Conservation (phyloP, 2,797 vertebrate genomes). For the Poecilia wingei region DNA sequence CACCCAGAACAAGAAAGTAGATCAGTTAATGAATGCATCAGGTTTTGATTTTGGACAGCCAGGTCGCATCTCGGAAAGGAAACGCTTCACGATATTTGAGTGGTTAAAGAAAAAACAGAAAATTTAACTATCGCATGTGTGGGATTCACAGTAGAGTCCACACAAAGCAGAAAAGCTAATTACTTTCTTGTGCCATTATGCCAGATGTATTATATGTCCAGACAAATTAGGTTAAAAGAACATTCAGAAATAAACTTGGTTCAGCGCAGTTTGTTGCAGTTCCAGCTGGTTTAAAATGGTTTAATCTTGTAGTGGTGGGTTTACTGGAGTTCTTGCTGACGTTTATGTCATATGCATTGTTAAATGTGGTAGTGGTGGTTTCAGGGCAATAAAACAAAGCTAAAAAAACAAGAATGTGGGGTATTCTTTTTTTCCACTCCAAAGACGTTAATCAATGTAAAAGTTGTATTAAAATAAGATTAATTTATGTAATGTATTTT, state of each 20-base stretch:
- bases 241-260: neutral
- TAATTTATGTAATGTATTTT: neutral
- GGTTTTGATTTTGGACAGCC: neutral
- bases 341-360: neutral
- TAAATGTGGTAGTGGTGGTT: neutral
- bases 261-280: neutral
- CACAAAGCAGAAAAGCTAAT: neutral
- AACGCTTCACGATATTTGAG: neutral
- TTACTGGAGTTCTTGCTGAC: neutral
- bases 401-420: neutral
- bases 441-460: neutral
- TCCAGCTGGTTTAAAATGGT: neutral
- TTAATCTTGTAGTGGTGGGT: neutral
- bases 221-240: neutral
- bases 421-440: neutral
- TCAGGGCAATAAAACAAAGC: neutral
- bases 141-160: neutral
- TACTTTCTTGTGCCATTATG: neutral
- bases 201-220: neutral
- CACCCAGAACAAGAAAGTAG: neutral
- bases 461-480: neutral
- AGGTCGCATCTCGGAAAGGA: neutral
- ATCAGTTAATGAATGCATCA: neutral
- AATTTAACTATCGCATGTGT: neutral
- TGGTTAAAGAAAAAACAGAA: neutral